phyloP scores from a whole-genome alignment of 35 echinoderm and acorn worm genomes.

The Holothuria glaberrima region DNA sequence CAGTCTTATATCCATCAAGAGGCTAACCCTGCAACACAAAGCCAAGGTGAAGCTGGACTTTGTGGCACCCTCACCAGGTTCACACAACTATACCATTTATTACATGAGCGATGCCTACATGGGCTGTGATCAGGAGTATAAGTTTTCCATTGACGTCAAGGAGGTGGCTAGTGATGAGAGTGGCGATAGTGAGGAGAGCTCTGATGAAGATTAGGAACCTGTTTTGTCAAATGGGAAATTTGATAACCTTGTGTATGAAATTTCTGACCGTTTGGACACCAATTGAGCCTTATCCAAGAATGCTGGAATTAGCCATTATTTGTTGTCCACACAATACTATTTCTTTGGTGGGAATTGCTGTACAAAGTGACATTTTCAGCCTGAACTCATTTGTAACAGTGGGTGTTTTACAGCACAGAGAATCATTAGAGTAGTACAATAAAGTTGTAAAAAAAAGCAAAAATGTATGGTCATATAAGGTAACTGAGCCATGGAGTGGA shows the following conservation, averaged over 20 bases:
- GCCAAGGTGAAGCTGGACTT: constrained; percentile 99
- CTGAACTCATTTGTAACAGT: neutral
- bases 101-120: constrained; percentile 99
- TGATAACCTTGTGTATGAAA: neutral
- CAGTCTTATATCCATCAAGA: constrained; percentile 99
- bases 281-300: neutral
- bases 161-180: constrained; percentile 79
- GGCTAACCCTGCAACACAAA: constrained; percentile 95
- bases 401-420: no score
- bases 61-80: constrained; percentile 87
- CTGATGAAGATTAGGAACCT: constrained; percentile 76
- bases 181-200: constrained; percentile 82
- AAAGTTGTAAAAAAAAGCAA: no score
- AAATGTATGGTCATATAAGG: no score
- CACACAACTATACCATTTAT: constrained; percentile 96
- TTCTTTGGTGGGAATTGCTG: no score
- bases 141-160: constrained; percentile 86
- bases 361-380: no score
- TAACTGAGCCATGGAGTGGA: no score
- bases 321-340: no score
- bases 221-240: no score
- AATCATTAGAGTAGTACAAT: no score
- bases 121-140: constrained; percentile 99
- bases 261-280: neutral
- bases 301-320: no score